These are phyloP conservation scores for Hirtodrosophila duncani DNA, from an alignment of 2,888 invertebrate species.

Conservation along the genomic window DNA sequence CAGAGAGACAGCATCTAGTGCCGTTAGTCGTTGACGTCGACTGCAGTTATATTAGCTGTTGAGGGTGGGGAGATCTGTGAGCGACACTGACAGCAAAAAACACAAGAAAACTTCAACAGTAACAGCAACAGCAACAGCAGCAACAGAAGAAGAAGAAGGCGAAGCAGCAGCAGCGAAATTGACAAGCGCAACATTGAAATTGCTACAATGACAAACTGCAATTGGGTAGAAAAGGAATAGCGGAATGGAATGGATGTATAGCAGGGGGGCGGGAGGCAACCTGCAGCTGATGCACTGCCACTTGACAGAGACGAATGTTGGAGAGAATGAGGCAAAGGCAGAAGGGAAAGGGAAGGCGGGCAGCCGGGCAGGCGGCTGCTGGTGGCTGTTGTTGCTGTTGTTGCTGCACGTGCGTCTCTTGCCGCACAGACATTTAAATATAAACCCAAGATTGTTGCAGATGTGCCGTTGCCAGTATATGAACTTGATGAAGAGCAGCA, in stretches of 20 bases:
- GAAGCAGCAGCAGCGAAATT: constrained; percentile 50
- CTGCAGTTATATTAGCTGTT: constrained; percentile 19
- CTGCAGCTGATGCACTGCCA: constrained; percentile 43
- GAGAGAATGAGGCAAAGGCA: neutral
- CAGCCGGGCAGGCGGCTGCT: neutral
- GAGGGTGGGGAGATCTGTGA: neutral
- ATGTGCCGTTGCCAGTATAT: too few relatives aligned
- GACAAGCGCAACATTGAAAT: constrained; percentile 72
- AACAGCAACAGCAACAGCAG: too few relatives aligned
- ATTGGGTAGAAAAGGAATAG: constrained; percentile 4
- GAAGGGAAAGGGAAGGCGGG: neutral
- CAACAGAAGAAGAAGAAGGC: constrained; percentile 10
- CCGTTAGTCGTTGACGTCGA: constrained; percentile 14
- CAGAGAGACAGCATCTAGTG: neutral
- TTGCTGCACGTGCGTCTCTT: constrained; percentile 65
- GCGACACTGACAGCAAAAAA: constrained; percentile 4
- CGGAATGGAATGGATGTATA: neutral
- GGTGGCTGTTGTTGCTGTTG: too few relatives aligned
- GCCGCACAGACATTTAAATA: constrained; percentile 66
- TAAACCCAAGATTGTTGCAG: constrained; percentile 70
- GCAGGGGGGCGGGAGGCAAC: neutral
- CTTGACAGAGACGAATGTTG: constrained; percentile 70
- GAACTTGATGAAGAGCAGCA: too few relatives aligned
- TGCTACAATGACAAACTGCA: constrained; percentile 70
- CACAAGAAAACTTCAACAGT: too few relatives aligned